These are phyloP conservation scores for Dendropsophus ebraccatus DNA, from an alignment of 2,113 vertebrate species.

Conservation along the genomic window DNA sequence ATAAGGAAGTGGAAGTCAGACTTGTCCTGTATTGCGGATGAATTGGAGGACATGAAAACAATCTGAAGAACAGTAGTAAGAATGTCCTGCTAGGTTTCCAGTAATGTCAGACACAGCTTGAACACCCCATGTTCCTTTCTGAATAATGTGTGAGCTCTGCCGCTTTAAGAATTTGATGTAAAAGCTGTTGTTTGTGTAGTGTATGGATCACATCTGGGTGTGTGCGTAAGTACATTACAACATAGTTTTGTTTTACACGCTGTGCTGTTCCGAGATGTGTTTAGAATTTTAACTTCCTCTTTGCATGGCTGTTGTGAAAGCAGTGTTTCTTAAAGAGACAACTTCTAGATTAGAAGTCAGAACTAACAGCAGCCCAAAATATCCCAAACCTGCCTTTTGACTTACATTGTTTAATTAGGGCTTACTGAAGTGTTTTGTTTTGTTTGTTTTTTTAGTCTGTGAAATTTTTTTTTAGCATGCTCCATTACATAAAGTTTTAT, in stretches of 20 bases:
- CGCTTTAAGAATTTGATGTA: not conserved
- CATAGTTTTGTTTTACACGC: not conserved
- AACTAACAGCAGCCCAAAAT: no score
- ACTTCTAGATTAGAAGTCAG: no score
- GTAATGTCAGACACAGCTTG: not conserved
- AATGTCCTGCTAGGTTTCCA: not conserved
- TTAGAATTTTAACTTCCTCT: conserved; percentile 4
- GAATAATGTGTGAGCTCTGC: not conserved
- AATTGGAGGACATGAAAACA: not conserved
- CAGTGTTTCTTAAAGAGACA: not conserved
- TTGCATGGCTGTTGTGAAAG: not conserved
- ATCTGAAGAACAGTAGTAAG: not conserved
- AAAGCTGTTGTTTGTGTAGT: not conserved
- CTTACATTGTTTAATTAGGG: not conserved
- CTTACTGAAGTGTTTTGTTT: no score
- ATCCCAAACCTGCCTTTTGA: not conserved
- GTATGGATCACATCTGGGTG: not conserved
- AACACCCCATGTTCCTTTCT: not conserved
- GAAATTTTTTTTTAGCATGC: no score
- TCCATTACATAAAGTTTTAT: no score
- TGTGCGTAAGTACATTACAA: not conserved
- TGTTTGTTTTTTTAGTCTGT: no score
- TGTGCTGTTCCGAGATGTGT: not conserved
- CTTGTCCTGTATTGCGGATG: not conserved
- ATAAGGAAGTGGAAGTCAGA: not conserved